Evolutionary conservation across 1,140 invertebrate genomes (phyloP).

Genomic region (Hyles vespertilio): DNA sequence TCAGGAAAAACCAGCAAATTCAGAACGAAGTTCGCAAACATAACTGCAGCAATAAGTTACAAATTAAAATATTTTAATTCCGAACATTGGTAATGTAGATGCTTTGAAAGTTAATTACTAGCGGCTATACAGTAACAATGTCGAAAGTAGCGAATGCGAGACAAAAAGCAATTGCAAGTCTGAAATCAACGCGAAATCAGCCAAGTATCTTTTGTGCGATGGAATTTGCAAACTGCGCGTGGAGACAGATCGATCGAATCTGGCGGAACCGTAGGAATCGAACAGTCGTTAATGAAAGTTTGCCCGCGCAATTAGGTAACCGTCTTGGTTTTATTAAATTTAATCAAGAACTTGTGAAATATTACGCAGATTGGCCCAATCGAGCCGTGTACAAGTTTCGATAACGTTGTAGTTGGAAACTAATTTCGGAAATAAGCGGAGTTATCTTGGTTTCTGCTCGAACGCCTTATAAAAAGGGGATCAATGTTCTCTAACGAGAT

Average conservation of each 20-base stretch:
- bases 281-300: constrained; percentile 72
- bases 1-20: too few species aligned
- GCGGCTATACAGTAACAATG: too few species aligned
- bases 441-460: constrained; percentile 57
- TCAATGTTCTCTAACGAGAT: constrained; percentile 47
- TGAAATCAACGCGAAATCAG: constrained; percentile 1
- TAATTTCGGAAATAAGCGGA: constrained; percentile 68
- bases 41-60: too few species aligned
- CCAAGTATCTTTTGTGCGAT: constrained; percentile 37
- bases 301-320: constrained; percentile 67
- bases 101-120: too few species aligned
- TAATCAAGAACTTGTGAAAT: constrained; percentile 76
- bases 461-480: constrained; percentile 59
- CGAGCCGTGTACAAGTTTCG: constrained; percentile 71
- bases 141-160: too few species aligned
- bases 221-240: constrained; percentile 30
- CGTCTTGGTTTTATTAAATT: constrained; percentile 75
- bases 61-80: too few species aligned
- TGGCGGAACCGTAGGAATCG: constrained; percentile 56
- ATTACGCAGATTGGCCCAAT: constrained; percentile 74
- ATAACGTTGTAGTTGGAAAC: constrained; percentile 69
- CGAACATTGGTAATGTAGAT: too few species aligned
- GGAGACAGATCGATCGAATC: constrained; percentile 52
- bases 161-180: too few species aligned
- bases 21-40: too few species aligned